Percentiles rank a stretch among this genome's conserved stretches.
Evolutionary conservation across 2,113 vertebrate species (phyloP).

Genomic region (Salminus brasiliensis): DNA sequence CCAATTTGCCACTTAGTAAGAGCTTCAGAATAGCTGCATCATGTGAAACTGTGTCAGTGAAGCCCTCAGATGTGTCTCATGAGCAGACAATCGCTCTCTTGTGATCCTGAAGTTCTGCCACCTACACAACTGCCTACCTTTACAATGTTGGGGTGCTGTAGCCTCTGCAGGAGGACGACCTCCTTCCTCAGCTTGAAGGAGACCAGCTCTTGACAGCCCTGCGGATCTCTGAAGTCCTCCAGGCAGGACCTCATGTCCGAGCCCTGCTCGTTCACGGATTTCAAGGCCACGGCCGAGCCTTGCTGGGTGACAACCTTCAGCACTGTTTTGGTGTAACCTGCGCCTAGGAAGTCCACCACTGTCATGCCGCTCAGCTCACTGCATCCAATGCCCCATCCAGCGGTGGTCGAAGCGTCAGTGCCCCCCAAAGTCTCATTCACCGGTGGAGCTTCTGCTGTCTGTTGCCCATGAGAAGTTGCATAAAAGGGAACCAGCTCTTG

Average conservation of each 20-base stretch:
- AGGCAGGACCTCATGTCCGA: constrained; percentile 83
- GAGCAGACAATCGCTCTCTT: neutral
- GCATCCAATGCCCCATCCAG: constrained; percentile 71
- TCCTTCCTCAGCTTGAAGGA: constrained; percentile 86
- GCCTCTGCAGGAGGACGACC: constrained; percentile 78
- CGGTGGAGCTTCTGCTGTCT: neutral
- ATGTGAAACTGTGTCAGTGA: neutral
- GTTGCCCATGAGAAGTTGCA: constrained; percentile 11
- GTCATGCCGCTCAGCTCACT: constrained; percentile 69
- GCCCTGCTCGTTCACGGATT: constrained; percentile 82
- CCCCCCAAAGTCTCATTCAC: neutral
- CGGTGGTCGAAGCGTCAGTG: constrained; percentile 1
- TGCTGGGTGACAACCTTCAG: constrained; percentile 65
- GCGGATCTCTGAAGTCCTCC: constrained; percentile 72
- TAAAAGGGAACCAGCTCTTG: constrained; percentile 73
- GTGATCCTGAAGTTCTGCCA: neutral
- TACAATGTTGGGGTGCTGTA: constrained; percentile 83
- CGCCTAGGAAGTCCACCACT: constrained; percentile 72
- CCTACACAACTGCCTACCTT: constrained; percentile 67
- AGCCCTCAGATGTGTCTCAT: neutral
- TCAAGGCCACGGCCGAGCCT: constrained; percentile 70
- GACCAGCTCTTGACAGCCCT: constrained; percentile 79
- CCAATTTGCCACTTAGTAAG: neutral
- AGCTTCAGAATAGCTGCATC: neutral
- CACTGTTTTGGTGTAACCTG: constrained; percentile 81